phyloP scores from a whole-genome alignment of 2,888 invertebrate genomes.

The Nemotelus nigrinus region DNA sequence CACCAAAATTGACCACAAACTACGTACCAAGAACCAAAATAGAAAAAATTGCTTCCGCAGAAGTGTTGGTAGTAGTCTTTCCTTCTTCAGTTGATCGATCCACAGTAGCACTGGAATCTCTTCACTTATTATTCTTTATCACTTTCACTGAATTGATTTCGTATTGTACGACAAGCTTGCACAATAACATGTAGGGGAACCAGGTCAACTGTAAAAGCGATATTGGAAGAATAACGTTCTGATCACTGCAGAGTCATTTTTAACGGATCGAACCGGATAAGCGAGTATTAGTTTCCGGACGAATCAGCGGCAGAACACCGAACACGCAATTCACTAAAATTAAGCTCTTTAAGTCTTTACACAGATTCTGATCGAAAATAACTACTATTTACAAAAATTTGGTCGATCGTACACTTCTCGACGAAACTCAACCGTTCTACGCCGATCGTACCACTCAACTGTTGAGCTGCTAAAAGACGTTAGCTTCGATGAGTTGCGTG shows the following conservation, averaged over 20 bases:
- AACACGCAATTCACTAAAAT: no score
- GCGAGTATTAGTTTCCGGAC: no score
- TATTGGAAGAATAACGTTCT: background rate
- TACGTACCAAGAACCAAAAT: slow-evolving; percentile 26
- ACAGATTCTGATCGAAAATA: no score
- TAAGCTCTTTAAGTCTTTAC: no score
- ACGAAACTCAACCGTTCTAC: background rate
- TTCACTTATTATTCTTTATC: slow-evolving; percentile 11
- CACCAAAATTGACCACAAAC: no score
- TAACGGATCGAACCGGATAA: no score
- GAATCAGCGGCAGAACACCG: no score
- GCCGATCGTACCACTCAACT: slow-evolving; percentile 43
- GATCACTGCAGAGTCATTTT: no score
- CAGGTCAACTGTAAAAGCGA: background rate
- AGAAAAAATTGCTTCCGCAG: background rate
- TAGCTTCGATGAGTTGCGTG: background rate
- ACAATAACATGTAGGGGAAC: background rate
- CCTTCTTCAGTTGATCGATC: background rate
- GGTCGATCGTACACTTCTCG: no score
- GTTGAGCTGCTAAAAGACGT: slow-evolving; percentile 34
- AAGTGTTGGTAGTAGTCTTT: background rate
- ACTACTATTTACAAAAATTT: no score
- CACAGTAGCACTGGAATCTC: background rate
- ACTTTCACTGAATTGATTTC: slow-evolving; percentile 24
- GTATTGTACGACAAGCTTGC: background rate